phyloP scores from a whole-genome alignment of 2,888 invertebrate genomes.

The Eudasyphora cyanicolor region DNA sequence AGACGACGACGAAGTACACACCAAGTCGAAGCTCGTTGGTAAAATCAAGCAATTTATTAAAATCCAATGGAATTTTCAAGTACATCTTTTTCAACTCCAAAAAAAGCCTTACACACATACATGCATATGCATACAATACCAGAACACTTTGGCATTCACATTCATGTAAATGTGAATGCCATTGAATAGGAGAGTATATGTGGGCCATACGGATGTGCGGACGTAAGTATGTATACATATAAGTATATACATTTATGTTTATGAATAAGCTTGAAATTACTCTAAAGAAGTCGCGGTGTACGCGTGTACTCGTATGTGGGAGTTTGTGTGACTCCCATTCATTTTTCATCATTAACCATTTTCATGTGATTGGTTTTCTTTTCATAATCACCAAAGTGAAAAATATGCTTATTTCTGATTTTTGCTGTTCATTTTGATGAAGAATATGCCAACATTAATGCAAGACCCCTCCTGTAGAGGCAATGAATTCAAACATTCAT shows the following conservation, averaged over 20 bases:
- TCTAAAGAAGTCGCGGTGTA: background rate
- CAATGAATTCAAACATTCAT: background rate
- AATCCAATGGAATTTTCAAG: constrained; percentile 54
- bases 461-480: background rate
- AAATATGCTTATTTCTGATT: constrained; percentile 53
- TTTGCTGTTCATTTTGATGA: constrained; percentile 39
- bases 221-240: background rate
- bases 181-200: background rate
- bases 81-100: constrained; percentile 25
- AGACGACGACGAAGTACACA: background rate
- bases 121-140: background rate
- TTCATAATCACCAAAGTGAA: constrained; percentile 46
- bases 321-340: background rate
- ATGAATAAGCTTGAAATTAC: background rate
- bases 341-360: constrained; percentile 1
- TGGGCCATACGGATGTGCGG: background rate
- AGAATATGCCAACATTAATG: background rate
- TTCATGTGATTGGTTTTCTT: constrained; percentile 11
- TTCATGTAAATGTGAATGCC: background rate
- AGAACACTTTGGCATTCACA: background rate
- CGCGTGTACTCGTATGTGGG: background rate
- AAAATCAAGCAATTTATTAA: constrained; percentile 62
- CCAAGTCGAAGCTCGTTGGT: constrained; percentile 32
- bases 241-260: background rate
- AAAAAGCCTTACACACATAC: constrained; percentile 9